Base-by-base conservation (phyloP, 2,797 vertebrate genomes). In the Myiotriccus ornatus region DNA sequence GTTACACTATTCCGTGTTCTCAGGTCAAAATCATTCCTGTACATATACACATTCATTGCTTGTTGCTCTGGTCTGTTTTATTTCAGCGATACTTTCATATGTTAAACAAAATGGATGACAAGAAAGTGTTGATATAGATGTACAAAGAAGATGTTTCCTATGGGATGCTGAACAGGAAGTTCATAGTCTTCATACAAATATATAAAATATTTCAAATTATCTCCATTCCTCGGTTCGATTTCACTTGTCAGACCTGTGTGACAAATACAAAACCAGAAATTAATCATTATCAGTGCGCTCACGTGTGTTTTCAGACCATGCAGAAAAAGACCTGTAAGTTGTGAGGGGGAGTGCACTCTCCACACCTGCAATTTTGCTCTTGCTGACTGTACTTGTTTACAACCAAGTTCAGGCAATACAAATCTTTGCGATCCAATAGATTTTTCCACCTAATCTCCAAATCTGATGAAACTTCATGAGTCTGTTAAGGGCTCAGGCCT, bases 121-220 rank as follows among this genome's bases (percentile, higher is more conserved):
- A 94, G 68, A 95, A 95, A 87, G 10, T 93, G 93, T 92, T 95
- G 78, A 95, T 96, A 95, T 68, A 97, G 97, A 96, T 96, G 95
- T 97, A 97, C 89, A 97, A 97, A 98, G 73, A 97, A 89, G 86
- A 78, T 57, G 44, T 81, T 96, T 97, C 94, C 96, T 82, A 46
- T 86, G 74, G 68, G 70, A 19, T 93, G 39, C 44, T 81, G 83
- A 85, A 63, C 91, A 88, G 86, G 86, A 97, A 94, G 89, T 91
- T 96, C 91, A 82, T 57, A 91, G 92, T 97, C 90, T 95, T 97
- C 96, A 95, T 98, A 98, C 96, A 98, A 97, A 98, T 97, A 96
- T 97, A 98, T 97, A 98, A 97, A 98, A 97, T 81, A 84, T 89
- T 95, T 97, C 90, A 80, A 57, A 76, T 89, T 35, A 83, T 92